Base-by-base conservation (phyloP, 2,888 invertebrate genomes). In the Drosophila emarginata region DNA sequence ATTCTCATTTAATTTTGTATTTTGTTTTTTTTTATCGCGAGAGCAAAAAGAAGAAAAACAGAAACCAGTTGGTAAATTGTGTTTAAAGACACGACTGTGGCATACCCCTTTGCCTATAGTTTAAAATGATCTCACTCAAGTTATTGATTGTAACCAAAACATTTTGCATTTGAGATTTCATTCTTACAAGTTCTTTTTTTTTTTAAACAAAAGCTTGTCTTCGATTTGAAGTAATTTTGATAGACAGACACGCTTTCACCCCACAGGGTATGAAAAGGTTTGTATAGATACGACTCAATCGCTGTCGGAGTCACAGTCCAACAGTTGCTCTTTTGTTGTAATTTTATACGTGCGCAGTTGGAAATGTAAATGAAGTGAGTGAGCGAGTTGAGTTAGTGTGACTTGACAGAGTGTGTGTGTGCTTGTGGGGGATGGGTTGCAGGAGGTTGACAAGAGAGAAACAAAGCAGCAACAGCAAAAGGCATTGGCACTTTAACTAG, bases 341-440 rank as follows among this genome's bases (percentile, higher is more conserved):
- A 67, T 72, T 73, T 71, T 71, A 71, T 66, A 72, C 75, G 81
- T 81, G 81, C 80, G 84, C 80, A 81, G 80, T 81, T 77, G 73
- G 60, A 72, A 80, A 81, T 81, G 80, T 82, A 82, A 82, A 82
- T 79, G 73, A 74, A 70, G 50, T 56, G 60, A 60, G 67, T 56
- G 39, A 61, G 52, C 50, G 40, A 60, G 60, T 40, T 32, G 12
- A 64, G 39, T 45, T 18, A 12, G 39, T 37, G 50, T 37, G 50
- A 36, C 9, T 26, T 39, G 18, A 26, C 21, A 14, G 54, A 21
- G 23, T 18, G 26, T 37, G 62, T 12, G 28, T 26, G 40, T 53
- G 57, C 52, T 59, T 32, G 40, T 39, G 61, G 63, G 56, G 61
- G 66, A 61, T 45, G 39, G 3, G 40, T 23, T 36, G 15, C 18